Evolutionary conservation across 2,113 vertebrate species (phyloP), one percentile per base, ranked within the genome.

Genomic region (Eclectus roratus): DNA sequence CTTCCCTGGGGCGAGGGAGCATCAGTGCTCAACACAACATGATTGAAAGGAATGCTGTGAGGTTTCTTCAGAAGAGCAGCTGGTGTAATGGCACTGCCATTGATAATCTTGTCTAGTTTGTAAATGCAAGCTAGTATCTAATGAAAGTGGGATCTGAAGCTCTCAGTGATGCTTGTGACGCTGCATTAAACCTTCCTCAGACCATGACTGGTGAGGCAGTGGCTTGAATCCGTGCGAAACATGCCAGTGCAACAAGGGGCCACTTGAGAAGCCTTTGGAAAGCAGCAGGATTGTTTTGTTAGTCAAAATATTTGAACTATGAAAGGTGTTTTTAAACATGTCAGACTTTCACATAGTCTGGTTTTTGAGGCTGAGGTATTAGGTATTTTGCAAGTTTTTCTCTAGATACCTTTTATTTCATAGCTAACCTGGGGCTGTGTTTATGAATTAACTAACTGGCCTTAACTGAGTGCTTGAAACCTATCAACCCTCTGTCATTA

Each of bases 211-310:
- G 7, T 15, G 18, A 73, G 55, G 1, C 37, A 8, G n/a, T 17
- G 33, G 11, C 39, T 47, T 18, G 25, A 78, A 35, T 20, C 25
- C 11, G 6, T 1, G 4, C 1, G 16, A 44, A 31, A 15, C 16
- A 4, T 3, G 0, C 31, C 33, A 25, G 41, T 33, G 41, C 13
- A 44, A 2, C 35, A 29, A 47, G 17, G 37, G 10, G 7, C 8
- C 70, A 60, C 61, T 70, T 49, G 44, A 58, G 49, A 25, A 78
- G 31, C 14, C 49, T 69, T 21, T 43, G 50, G 27, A 56, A 76
- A 86, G n/a, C 58, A 80, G 52, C 37, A 85, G 33, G 17, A 11
- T 65, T 79, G 47, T 41, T 83, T 71, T 52, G 19, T 17, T 50
- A 46, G 17, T 49, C 3, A 11, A 72, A 80, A 43, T 73, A 39